Conservation (phyloP, 2,888 invertebrate species). For the Notocelia uddmanniana region DNA sequence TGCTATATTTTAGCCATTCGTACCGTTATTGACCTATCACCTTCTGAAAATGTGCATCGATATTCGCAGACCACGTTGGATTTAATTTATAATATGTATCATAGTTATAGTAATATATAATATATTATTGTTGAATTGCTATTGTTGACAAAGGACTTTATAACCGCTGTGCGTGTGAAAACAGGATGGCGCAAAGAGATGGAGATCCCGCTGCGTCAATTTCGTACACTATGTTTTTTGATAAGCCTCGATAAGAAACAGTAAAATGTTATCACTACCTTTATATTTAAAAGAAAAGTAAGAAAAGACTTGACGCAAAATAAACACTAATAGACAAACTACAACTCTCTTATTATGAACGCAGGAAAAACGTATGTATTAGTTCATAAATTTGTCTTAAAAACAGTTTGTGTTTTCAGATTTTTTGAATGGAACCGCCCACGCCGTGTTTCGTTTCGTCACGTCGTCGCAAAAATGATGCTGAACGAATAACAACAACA, state of each 20-base stretch:
- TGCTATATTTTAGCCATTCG: background rate
- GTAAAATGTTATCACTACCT: background rate
- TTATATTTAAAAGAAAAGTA: background rate
- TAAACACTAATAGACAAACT: background rate
- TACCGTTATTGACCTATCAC: background rate
- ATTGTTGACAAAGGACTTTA: background rate
- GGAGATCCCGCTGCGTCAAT: background rate
- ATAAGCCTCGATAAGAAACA: no score
- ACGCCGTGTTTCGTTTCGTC: constrained; percentile 3
- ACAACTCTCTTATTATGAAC: constrained; percentile 2
- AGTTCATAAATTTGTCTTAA: constrained; percentile 13
- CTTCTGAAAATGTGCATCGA: background rate
- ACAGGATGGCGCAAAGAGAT: background rate
- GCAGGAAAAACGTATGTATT: background rate
- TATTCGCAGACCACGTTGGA: background rate
- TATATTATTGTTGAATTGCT: background rate
- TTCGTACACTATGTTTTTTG: no score
- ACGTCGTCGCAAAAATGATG: background rate
- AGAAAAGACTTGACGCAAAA: background rate
- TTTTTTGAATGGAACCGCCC: constrained; percentile 20
- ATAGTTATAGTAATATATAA: no score
- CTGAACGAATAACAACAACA: background rate
- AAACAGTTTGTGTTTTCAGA: background rate
- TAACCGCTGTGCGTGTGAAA: background rate
- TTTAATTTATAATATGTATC: constrained; percentile 7